A percentile compares a stretch with the other conserved stretches of the same genome.
phyloP scores from a whole-genome alignment of 2,797 vertebrate species.

The Sebastes oblongus region DNA sequence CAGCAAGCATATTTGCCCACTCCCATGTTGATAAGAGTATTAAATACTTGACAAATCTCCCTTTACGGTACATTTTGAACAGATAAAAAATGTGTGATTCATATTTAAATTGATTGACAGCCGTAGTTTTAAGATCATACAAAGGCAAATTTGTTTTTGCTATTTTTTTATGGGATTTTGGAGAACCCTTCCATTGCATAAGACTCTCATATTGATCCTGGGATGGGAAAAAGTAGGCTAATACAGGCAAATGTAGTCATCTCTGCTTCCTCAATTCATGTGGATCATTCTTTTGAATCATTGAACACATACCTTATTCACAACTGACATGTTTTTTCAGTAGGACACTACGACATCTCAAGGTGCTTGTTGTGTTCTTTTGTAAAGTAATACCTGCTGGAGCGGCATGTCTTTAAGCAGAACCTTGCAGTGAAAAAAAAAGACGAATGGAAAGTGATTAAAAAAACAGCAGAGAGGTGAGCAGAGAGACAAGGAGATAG shows the following conservation, averaged over 20 bases:
- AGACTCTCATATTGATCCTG: neutral
- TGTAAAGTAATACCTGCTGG: neutral
- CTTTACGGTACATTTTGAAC: too few species aligned
- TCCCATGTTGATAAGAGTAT: too few species aligned
- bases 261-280: neutral
- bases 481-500: neutral
- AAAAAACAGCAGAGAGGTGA: neutral
- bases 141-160: neutral
- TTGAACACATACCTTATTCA: neutral
- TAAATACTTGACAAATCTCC: too few species aligned
- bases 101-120: too few species aligned
- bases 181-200: neutral
- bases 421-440: neutral
- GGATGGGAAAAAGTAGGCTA: neutral
- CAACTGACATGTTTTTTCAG: neutral
- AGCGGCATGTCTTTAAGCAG: neutral
- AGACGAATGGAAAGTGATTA: slow-evolving; percentile 16
- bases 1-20: too few species aligned
- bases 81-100: too few species aligned
- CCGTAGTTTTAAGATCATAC: neutral
- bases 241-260: neutral
- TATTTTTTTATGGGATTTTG: neutral
- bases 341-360: neutral
- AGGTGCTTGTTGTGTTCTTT: slow-evolving; percentile 5
- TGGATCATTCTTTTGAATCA: neutral